A percentile compares a stretch with the other conserved stretches of the same genome.
These are phyloP conservation scores for Caenorhabditis wallacei DNA, from an alignment of 2,888 invertebrate genomes.

Conservation along the genomic window DNA sequence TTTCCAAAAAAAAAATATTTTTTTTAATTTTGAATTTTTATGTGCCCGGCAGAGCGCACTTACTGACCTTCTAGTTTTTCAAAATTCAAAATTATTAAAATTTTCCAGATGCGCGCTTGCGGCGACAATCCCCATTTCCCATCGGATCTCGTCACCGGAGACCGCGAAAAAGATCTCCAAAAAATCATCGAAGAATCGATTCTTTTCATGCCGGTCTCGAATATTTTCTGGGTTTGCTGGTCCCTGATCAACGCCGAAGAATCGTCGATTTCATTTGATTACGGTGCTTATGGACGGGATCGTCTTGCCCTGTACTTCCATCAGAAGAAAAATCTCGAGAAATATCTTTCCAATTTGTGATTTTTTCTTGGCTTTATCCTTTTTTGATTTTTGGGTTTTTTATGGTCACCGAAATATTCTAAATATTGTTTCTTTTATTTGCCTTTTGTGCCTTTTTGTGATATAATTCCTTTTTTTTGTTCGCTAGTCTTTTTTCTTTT, in stretches of 20 bases:
- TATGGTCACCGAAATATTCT: conserved; percentile 20
- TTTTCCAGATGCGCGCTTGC: conserved; percentile 44
- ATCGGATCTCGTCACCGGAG: conserved; percentile 71
- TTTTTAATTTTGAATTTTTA: no score
- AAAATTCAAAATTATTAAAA: no score
- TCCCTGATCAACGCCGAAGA: conserved; percentile 74
- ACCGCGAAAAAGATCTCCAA: conserved; percentile 66
- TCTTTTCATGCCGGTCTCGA: conserved; percentile 75
- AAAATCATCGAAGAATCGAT: conserved; percentile 68
- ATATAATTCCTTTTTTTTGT: conserved; percentile 17
- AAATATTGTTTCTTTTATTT: not conserved
- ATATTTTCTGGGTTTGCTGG: conserved; percentile 76
- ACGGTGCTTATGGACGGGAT: conserved; percentile 72
- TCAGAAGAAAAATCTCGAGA: conserved; percentile 68
- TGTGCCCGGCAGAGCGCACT: no score
- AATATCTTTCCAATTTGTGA: conserved; percentile 61
- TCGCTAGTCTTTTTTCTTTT: conserved; percentile 19
- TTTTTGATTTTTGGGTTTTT: not conserved
- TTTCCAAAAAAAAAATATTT: no score
- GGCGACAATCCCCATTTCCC: conserved; percentile 71
- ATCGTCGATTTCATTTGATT: conserved; percentile 71
- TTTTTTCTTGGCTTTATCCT: not conserved
- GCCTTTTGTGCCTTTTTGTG: conserved; percentile 40
- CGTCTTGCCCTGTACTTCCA: conserved; percentile 75
- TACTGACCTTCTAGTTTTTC: no score